Base-by-base conservation (phyloP, 2,797 vertebrate species). In the Halcyon smyrnensis region DNA sequence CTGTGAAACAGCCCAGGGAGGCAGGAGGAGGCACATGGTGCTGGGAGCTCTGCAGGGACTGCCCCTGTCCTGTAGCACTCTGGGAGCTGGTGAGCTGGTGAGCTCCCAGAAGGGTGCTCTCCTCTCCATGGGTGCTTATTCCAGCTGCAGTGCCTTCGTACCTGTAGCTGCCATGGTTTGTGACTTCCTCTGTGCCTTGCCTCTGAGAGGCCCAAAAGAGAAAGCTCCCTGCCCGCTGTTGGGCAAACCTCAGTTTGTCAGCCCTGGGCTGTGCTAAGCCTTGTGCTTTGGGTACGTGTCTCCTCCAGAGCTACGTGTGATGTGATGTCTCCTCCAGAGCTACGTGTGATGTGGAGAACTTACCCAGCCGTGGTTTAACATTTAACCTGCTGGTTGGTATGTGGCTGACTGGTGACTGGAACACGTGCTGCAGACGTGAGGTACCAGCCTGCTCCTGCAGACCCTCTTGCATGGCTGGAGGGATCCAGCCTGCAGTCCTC, bases 111-210 rank as follows among this genome's bases (percentile, higher is more conserved):
- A 77, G 20, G 21, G 4, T 37, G 4, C 45, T 75, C 1, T 51
- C 10, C 24, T 57, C 41, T 74, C 15, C 19, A 8, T 17, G 20
- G 34, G n/a, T 9, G 1, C 41, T 51, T 64, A 15, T 7, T 82
- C 28, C 34, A 36, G 1, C 45, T 62, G 46, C 15, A 14, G 60
- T 7, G 50, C 25, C 46, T 57, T 64, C 60, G 18, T 62, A 8
- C 3, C 21, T 70, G 39, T 7, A 32, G n/a, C 57, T 3, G 5
- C 6, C 0, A 0, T 9, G 32, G 14, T 45, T 60, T 84, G 43
- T 8, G 50, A 15, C 15, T 63, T 81, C 56, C 53, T 53, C n/a
- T 71, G 41, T 63, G 65, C 43, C 41, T 50, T 37, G 64, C 6
- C 36, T 41, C n/a, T 12, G 17, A 50, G 37, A 68, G 51, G 34